These are phyloP conservation scores for Phortica variegata DNA, from an alignment of 1,140 invertebrate species.

Conservation along the genomic window DNA sequence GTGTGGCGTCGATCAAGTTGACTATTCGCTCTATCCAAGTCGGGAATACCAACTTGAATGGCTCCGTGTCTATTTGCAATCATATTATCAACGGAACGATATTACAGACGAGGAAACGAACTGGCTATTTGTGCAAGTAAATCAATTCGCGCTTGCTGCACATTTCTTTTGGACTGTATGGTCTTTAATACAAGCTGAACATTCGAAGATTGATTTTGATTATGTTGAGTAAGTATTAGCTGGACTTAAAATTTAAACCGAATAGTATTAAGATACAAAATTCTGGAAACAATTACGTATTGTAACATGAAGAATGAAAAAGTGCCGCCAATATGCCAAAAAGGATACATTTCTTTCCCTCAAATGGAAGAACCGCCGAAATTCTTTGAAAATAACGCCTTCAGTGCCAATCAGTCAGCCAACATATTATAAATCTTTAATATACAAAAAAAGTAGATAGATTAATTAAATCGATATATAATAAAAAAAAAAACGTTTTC, in stretches of 20 bases:
- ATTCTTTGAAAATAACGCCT: too few relatives aligned
- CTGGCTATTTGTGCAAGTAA: constrained; percentile 73
- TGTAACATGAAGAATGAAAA: too few relatives aligned
- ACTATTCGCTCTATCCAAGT: constrained; percentile 78
- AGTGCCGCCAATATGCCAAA: too few relatives aligned
- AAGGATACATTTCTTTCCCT: too few relatives aligned
- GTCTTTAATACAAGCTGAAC: constrained; percentile 86
- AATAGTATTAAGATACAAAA: constrained; percentile 1
- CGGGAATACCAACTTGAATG: constrained; percentile 80
- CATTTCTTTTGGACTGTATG: constrained; percentile 94
- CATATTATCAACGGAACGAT: constrained; percentile 60
- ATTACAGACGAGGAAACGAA: constrained; percentile 66
- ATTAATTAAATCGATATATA: too few relatives aligned
- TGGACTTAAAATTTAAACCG: constrained; percentile 9
- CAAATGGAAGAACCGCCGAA: too few relatives aligned
- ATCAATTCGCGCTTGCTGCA: constrained; percentile 76
- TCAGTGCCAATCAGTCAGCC: too few relatives aligned
- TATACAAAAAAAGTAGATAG: too few relatives aligned
- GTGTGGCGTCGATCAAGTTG: constrained; percentile 80
- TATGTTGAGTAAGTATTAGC: constrained; percentile 76
- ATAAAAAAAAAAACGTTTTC: too few relatives aligned
- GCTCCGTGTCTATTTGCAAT: constrained; percentile 74
- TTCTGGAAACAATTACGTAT: too few relatives aligned
- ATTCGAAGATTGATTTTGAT: constrained; percentile 93
- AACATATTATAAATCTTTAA: too few relatives aligned